Conservation (phyloP, 2,888 invertebrate species). For the Caenorhabditis virilis region DNA sequence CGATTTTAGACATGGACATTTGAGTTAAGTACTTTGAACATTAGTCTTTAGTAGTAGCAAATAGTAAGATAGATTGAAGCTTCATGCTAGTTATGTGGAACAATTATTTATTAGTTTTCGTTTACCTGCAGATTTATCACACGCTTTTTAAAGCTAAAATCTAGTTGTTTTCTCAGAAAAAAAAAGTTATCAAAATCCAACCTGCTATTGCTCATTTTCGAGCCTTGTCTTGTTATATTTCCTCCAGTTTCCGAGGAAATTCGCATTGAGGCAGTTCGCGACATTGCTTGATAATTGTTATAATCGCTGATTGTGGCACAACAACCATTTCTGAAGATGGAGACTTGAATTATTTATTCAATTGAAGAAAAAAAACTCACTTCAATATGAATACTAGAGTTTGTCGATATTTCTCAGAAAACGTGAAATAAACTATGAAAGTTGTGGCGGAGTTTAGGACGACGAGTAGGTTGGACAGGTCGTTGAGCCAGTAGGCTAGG, state of each 20-base stretch:
- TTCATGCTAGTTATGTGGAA: slow-evolving; percentile 1
- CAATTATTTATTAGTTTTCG: too few species aligned
- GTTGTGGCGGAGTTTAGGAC: slow-evolving; percentile 65
- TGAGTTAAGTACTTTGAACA: too few species aligned
- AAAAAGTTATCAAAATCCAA: not conserved
- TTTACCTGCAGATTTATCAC: too few species aligned
- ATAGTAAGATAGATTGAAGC: not conserved
- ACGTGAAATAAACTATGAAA: slow-evolving; percentile 62
- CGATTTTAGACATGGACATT: too few species aligned
- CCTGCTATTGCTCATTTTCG: slow-evolving; percentile 47
- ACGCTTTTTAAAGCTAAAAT: too few species aligned
- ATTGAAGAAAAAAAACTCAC: slow-evolving; percentile 23
- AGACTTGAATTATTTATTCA: not conserved
- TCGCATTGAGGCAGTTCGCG: slow-evolving; percentile 55
- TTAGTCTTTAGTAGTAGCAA: not conserved
- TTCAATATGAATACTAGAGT: slow-evolving; percentile 53
- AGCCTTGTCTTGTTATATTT: slow-evolving; percentile 35
- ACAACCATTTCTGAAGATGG: slow-evolving; percentile 49
- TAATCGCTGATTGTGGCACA: slow-evolving; percentile 51
- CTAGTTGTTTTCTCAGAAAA: not conserved
- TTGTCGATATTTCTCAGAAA: slow-evolving; percentile 64
- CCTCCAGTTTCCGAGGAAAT: slow-evolving; percentile 40
- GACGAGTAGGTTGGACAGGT: slow-evolving; percentile 62
- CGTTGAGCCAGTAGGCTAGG: slow-evolving; percentile 62
- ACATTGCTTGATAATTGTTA: slow-evolving; percentile 51